These are phyloP conservation scores for Pelochelys cantorii DNA, from an alignment of 2,797 vertebrate species.

Conservation along the genomic window DNA sequence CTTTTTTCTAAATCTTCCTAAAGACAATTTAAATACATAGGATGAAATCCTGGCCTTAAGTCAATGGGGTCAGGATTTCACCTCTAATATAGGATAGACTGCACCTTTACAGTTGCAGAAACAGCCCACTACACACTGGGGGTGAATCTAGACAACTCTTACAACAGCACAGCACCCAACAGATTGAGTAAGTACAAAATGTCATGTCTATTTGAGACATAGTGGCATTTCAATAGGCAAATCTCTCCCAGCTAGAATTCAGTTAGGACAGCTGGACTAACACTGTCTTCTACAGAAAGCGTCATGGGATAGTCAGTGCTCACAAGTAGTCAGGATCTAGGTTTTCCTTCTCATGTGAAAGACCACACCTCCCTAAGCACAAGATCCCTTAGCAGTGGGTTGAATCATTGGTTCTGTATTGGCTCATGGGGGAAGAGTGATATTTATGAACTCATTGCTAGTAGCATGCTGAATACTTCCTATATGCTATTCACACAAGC, in stretches of 20 bases:
- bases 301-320: background rate
- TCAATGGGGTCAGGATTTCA: background rate
- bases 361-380: background rate
- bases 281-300: background rate
- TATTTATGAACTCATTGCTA: background rate
- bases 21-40: background rate
- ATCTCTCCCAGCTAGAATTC: accelerated
- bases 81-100: accelerated
- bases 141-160: background rate
- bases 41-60: background rate
- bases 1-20: background rate
- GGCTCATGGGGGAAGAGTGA: background rate
- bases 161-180: accelerated
- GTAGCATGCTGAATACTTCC: background rate
- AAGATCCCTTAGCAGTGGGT: background rate
- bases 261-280: accelerated
- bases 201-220: background rate
- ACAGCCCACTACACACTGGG: accelerated
- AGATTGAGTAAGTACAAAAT: background rate
- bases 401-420: background rate
- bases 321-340: accelerated
- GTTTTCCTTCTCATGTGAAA: accelerated
- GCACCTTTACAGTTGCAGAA: background rate
- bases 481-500: background rate
- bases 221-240: background rate